Evolutionary conservation across 23 tunicate species (phyloP), one percentile per base, ranked within the genome.

Genomic region (Ascidia mentula): DNA sequence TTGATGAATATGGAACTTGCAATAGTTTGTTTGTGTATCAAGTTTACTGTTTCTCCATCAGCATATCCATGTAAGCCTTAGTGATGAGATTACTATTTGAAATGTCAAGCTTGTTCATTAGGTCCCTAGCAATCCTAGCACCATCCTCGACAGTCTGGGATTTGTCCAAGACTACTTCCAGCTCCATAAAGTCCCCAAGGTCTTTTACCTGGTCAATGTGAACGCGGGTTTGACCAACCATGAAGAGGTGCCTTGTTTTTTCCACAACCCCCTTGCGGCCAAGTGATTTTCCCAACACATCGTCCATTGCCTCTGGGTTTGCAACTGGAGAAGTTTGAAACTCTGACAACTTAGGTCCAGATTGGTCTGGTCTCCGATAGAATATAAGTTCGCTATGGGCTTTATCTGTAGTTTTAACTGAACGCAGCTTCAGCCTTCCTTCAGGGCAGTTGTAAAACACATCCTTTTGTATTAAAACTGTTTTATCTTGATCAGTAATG

Each of bases 181-280:
- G 74, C 79, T 93, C 98, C 98, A 93, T 88, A 65, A 65, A 93
- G 22, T 91, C 72, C 32, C 98, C 98, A 18, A 93, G 75, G 34
- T 80, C 84, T 74, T 88, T 77, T 24, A 93, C 98, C 40, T 80
- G 69, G 36, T 93, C 98, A 4, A 83, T 87, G 70, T 93, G 98
- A 20, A 93, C 73, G 36, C 98, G 76, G 32, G 98, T 93, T 80
- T 93, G 98, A 1, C 88, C 93, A 61, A 84, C 59, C 80, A 88
- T 86, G 59, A 88, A 93, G 69, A 93, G 60, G 33, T 46, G 76
- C 45, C 98, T 69, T 72, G 59, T 59, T 73, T 93, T 93, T 18
- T 73, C 46, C 30, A 93, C 98, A 3, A 79, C 77, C 24, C 98
- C 98, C 60, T 76, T 85, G 20, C 77, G 80, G 12, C 93, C 93